Evolutionary conservation across 1,140 invertebrate genomes (phyloP).

Genomic region (Eciton burchellii): DNA sequence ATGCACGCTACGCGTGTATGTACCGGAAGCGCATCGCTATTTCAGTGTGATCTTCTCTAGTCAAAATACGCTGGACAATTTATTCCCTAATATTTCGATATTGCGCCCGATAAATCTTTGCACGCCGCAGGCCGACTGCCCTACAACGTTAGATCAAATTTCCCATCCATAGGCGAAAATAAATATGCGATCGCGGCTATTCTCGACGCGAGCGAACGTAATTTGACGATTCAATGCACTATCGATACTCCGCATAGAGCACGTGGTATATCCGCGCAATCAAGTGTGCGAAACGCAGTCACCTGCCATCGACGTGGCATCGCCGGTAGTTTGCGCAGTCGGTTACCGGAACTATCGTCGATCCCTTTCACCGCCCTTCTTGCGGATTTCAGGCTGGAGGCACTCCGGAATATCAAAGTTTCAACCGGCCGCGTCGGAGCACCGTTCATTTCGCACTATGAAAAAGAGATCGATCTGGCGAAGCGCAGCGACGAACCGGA

Average conservation of each 20-base stretch:
- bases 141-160: constrained; percentile 48
- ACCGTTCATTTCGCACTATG: constrained; percentile 27
- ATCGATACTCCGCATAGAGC: constrained; percentile 38
- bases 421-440: constrained; percentile 12
- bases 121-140: constrained; percentile 4
- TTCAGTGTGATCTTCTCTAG: background rate
- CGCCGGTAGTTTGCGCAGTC: constrained; percentile 51
- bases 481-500: background rate
- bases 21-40: background rate
- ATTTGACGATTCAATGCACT: constrained; percentile 66
- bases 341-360: constrained; percentile 61
- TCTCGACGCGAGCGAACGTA: constrained; percentile 59
- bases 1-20: background rate
- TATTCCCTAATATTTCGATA: constrained; percentile 49
- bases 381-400: constrained; percentile 30
- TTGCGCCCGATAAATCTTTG: constrained; percentile 31
- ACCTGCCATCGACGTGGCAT: constrained; percentile 50
- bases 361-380: constrained; percentile 33
- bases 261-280: constrained; percentile 46
- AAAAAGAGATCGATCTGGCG: constrained; percentile 42
- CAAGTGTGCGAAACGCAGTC: constrained; percentile 56
- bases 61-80: background rate
- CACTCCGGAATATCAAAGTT: constrained; percentile 52
- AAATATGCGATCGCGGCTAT: constrained; percentile 11
- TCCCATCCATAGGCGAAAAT: constrained; percentile 29